A percentile compares a stretch with the other conserved stretches of the same genome.
Evolutionary conservation across 2,888 invertebrate genomes (phyloP).

Genomic region (Halictus quadricinctus): DNA sequence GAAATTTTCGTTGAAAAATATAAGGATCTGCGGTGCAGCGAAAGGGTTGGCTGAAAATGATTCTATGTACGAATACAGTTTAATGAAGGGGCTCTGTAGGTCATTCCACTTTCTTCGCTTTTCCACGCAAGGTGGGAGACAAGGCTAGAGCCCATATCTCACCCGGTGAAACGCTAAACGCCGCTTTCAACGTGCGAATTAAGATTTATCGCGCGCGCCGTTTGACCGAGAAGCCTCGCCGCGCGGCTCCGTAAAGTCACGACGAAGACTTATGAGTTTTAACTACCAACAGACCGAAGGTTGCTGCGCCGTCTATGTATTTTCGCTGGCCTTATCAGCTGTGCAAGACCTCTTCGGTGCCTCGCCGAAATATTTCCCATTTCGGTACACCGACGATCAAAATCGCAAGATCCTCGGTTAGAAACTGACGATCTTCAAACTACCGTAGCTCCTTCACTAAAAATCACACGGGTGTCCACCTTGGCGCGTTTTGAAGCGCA

Average conservation of each 20-base stretch:
- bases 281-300: slow-evolving; percentile 14
- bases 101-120: slow-evolving; percentile 4
- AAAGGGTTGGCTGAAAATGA: not conserved
- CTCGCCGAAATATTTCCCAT: not conserved
- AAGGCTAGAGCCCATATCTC: slow-evolving; percentile 68
- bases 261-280: slow-evolving; percentile 70
- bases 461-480: not conserved
- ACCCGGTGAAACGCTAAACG: slow-evolving; percentile 72
- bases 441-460: not conserved
- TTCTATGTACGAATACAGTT: not conserved
- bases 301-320: not conserved
- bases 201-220: slow-evolving; percentile 75
- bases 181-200: slow-evolving; percentile 76
- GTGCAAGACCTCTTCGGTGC: not conserved
- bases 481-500: not conserved
- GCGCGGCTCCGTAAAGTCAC: slow-evolving; percentile 69
- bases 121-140: slow-evolving; percentile 45
- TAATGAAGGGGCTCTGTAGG: not conserved
- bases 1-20: too few relatives aligned
- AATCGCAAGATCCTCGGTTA: not conserved
- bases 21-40: too few relatives aligned
- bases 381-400: not conserved
- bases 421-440: not conserved
- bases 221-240: slow-evolving; percentile 74
- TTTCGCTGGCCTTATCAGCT: slow-evolving; percentile 4